Conservation (phyloP, 2,113 vertebrate genomes). For the Heterotis niloticus region DNA sequence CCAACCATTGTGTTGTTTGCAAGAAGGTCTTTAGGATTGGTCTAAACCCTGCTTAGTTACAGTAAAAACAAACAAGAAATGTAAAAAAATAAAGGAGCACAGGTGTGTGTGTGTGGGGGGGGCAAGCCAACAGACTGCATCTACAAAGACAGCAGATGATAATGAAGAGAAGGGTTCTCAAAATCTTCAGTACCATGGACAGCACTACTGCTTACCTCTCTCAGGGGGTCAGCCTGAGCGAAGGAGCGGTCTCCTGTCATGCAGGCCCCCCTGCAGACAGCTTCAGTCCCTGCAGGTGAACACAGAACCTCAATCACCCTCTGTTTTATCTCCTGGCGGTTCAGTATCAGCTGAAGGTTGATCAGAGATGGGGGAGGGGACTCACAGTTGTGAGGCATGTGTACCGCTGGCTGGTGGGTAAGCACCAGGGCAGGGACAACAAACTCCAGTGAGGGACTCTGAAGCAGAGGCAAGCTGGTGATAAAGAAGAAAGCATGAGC, state of each 20-base stretch:
- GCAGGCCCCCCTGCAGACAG: conserved; percentile 38
- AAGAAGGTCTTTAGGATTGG: too few species aligned
- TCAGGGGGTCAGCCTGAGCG: conserved; percentile 26
- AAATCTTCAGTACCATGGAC: conserved; percentile 69
- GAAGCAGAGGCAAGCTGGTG: conserved; percentile 72
- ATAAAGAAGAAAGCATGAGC: not conserved
- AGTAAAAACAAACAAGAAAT: too few species aligned
- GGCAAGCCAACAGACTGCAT: too few species aligned
- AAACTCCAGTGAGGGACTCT: conserved; percentile 75
- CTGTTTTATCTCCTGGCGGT: not conserved
- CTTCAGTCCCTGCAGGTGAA: conserved; percentile 25
- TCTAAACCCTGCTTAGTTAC: too few species aligned
- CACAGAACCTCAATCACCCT: not conserved
- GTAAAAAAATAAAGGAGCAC: too few species aligned
- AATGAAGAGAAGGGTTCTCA: conserved; percentile 39
- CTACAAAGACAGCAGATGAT: too few species aligned
- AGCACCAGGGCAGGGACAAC: conserved; percentile 70
- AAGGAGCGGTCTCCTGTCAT: conserved; percentile 31
- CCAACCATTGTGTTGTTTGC: too few species aligned
- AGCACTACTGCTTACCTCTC: conserved; percentile 50
- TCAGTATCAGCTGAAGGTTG: not conserved
- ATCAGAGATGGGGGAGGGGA: not conserved
- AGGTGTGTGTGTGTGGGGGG: too few species aligned
- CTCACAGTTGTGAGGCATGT: conserved; percentile 55
- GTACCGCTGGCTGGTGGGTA: conserved; percentile 50